phyloP scores from a whole-genome alignment of 2,797 vertebrate species.

The Loris lydekkerianus region DNA sequence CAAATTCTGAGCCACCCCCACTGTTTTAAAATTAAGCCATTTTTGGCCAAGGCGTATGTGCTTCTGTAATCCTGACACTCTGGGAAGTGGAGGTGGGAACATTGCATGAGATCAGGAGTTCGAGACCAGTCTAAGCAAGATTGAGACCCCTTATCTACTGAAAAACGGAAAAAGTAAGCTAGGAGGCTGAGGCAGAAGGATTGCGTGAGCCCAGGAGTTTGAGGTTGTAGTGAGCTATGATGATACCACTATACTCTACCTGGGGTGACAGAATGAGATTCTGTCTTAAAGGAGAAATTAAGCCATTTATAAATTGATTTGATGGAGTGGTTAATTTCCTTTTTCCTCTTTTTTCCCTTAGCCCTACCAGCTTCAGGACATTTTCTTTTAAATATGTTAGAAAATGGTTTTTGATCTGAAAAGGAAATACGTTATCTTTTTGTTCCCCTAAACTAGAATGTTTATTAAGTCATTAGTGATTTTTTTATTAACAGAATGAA shows the following conservation, averaged over 20 bases:
- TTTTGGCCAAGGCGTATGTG: background rate
- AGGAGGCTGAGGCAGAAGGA: background rate
- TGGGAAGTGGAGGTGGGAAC: background rate
- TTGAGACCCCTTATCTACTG: background rate
- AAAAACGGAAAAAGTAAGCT: background rate
- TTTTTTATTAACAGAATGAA: background rate
- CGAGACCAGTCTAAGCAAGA: background rate
- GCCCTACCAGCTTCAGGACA: background rate
- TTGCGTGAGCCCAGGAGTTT: background rate
- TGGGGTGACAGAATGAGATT: background rate
- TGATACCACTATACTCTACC: background rate
- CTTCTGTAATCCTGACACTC: background rate
- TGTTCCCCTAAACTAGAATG: background rate
- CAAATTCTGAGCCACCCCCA: background rate
- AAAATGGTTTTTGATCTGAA: constrained; percentile 4
- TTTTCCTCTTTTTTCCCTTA: background rate
- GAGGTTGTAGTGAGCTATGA: background rate
- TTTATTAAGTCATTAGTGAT: background rate
- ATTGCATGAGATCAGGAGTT: background rate
- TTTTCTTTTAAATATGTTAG: constrained; percentile 49
- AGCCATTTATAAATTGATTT: constrained; percentile 4
- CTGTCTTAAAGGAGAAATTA: background rate
- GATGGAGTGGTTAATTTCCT: background rate
- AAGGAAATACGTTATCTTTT: background rate
- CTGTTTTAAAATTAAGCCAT: background rate